phyloP scores from a whole-genome alignment of 2,113 vertebrate genomes.

The Brachypodius melanocephalos region DNA sequence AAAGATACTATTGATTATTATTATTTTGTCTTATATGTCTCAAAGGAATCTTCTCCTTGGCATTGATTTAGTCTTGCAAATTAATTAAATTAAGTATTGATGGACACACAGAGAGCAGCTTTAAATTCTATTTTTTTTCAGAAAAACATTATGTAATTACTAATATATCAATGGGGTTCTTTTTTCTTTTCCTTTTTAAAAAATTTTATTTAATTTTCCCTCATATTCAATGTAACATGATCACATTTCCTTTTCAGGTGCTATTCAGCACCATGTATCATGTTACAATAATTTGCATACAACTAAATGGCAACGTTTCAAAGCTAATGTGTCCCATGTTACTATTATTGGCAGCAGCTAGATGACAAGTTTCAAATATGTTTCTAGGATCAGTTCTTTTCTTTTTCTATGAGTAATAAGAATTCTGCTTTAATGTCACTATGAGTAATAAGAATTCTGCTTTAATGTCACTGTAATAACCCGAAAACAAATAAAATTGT shows the following conservation, averaged over 20 bases:
- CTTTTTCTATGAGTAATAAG: constrained; percentile 54
- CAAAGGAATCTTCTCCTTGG: not conserved
- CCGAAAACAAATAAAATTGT: not conserved
- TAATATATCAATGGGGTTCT: not conserved
- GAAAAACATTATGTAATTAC: not conserved
- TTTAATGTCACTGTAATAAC: not conserved
- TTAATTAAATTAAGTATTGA: not conserved
- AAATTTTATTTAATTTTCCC: not conserved
- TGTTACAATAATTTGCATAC: not conserved
- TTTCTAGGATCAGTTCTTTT: constrained; percentile 48
- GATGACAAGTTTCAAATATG: constrained; percentile 54
- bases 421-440: not conserved
- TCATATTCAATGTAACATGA: not conserved
- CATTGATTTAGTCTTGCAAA: not conserved
- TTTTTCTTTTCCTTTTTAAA: not conserved
- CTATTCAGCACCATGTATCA: not conserved
- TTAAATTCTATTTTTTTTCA: not conserved
- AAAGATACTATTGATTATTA: not conserved
- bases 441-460: not conserved
- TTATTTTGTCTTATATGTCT: not conserved
- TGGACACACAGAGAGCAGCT: not conserved
- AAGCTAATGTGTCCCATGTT: constrained; percentile 29
- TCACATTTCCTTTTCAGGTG: not conserved
- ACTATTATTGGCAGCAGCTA: constrained; percentile 45
- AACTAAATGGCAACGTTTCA: constrained; percentile 14